Evolutionary conservation across 2,113 vertebrate genomes (phyloP), one percentile per base, ranked within the genome.

Genomic region (Butorides virescens): DNA sequence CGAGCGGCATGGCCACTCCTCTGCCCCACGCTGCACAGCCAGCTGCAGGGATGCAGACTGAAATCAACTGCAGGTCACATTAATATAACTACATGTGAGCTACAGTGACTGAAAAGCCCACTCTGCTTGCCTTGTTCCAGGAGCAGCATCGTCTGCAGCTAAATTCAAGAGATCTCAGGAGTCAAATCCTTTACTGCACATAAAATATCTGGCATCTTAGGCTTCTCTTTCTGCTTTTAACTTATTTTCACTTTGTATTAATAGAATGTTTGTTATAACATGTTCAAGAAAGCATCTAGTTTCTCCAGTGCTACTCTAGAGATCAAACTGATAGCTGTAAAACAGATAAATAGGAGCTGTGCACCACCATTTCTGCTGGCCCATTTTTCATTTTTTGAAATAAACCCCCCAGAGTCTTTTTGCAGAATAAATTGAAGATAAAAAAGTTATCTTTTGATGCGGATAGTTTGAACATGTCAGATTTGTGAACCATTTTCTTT

Each of bases 341-440:
- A 98, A 77, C 95, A 98, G 97, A 98, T 98, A 98, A 98, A 98
- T 91, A 98, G 97, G 93, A 97, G 95, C 95, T 88, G 67, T 86
- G 93, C 86, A 91, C 88, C 92, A 88, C 27, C 4, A 15, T 94
- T 95, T 95, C 95, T 96, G 67, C 88, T 29, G 63, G 86, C 77
- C 94, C 98, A 98, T 98, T 98, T 98, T 98, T 98, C 98, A 98
- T 98, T 96, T 98, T 97, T 96, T 77, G 92, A 98, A 98, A 97
- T 97, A 98, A 98, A 96, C 56, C 92, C 97, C 96, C 97, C 93
- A 95, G 98, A 98, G 98, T 96, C 62, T 97, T 98, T 98, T 97
- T 96, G 93, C 88, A 96, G 96, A 96, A 97, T 98, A 98, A 98
- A 97, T 97, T 98, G 96, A 96, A 97, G 95, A 97, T 98, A 93